Evolutionary conservation across 2,888 invertebrate species (phyloP).

Genomic region (Drosophila anomalata): DNA sequence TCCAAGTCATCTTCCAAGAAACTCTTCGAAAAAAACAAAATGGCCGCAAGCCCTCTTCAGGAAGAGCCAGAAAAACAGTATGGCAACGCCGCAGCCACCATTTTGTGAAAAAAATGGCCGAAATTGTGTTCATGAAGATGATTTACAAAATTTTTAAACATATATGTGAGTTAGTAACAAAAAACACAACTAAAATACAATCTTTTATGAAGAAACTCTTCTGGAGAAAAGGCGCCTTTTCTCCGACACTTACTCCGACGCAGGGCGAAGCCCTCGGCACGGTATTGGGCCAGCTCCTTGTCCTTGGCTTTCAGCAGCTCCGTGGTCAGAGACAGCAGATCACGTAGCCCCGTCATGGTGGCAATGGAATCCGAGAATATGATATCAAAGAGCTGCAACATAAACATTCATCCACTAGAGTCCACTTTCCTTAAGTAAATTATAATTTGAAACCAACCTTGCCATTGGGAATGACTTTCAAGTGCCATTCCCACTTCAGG

Average conservation of each 20-base stretch:
- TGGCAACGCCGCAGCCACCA: not conserved
- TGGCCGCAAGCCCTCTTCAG: not conserved
- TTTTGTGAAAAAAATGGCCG: not conserved
- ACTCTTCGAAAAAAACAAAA: not conserved
- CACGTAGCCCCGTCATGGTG: constrained; percentile 49
- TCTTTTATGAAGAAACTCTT: no score
- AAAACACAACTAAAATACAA: no score
- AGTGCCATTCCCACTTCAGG: constrained; percentile 74
- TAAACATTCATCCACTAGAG: not conserved
- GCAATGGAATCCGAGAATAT: constrained; percentile 60
- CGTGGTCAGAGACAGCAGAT: constrained; percentile 61
- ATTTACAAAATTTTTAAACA: not conserved
- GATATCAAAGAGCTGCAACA: constrained; percentile 63
- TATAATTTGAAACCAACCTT: constrained; percentile 24
- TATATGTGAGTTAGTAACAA: not conserved
- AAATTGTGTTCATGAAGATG: not conserved
- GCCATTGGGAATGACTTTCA: constrained; percentile 21
- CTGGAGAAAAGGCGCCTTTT: no score
- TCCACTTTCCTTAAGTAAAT: not conserved
- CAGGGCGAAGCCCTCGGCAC: constrained; percentile 73
- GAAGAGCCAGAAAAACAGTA: not conserved
- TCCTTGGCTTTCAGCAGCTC: constrained; percentile 78
- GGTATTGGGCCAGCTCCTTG: constrained; percentile 79
- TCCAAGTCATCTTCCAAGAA: not conserved
- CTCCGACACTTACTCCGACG: constrained; percentile 67